Percentiles rank a stretch among this genome's conserved stretches.
Evolutionary conservation across 2,888 invertebrate species (phyloP).

Genomic region (Limulus polyphemus): DNA sequence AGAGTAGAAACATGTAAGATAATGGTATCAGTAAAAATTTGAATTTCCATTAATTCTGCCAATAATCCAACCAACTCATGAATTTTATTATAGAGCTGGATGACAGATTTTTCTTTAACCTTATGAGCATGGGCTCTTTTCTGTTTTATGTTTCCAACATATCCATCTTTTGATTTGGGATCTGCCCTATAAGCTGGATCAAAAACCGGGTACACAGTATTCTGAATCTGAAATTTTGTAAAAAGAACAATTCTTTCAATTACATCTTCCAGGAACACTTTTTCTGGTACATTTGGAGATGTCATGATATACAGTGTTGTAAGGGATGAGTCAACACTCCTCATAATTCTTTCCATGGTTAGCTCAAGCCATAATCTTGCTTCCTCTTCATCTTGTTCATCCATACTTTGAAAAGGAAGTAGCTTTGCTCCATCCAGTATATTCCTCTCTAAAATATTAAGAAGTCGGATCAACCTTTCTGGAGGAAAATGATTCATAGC

Average conservation of each 20-base stretch:
- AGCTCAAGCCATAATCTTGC: constrained; percentile 74
- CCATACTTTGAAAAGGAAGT: constrained; percentile 69
- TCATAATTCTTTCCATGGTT: constrained; percentile 80
- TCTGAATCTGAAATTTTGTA: constrained; percentile 87
- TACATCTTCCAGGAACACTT: constrained; percentile 93
- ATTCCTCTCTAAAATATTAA: constrained; percentile 88
- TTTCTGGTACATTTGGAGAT: constrained; percentile 87
- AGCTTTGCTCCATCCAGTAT: constrained; percentile 86
- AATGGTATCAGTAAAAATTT: constrained; percentile 81
- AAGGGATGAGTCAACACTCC: constrained; percentile 86
- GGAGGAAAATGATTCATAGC: constrained; percentile 87
- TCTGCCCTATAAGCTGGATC: constrained; percentile 82
- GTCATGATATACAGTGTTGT: constrained; percentile 92
- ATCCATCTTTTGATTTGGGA: constrained; percentile 39
- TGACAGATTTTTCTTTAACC: constrained; percentile 55
- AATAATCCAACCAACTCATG: constrained; percentile 70
- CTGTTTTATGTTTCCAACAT: constrained; percentile 24
- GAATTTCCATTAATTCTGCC: constrained; percentile 76
- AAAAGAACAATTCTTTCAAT: constrained; percentile 91
- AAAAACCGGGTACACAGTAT: constrained; percentile 92
- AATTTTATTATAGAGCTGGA: constrained; percentile 73
- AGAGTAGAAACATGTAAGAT: constrained; percentile 67
- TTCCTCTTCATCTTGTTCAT: constrained; percentile 70
- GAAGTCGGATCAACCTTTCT: constrained; percentile 74
- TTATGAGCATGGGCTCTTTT: constrained; percentile 49